phyloP scores from a whole-genome alignment of 2,888 invertebrate species.

The Anoplius nigerrimus region DNA sequence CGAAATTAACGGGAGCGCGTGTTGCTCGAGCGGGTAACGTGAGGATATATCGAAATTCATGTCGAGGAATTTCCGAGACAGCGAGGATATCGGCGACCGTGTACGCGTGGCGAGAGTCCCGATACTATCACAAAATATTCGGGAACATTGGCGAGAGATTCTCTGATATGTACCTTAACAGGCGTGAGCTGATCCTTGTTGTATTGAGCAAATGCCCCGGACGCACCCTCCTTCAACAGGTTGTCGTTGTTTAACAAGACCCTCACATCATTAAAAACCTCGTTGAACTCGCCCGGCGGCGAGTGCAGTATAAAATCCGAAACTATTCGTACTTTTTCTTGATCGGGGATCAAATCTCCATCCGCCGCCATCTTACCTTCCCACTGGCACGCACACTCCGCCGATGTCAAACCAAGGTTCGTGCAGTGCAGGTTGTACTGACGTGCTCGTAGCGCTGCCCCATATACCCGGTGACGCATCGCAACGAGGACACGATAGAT shows the following conservation, averaged over 20 bases:
- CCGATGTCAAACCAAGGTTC: conserved; percentile 70
- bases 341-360: conserved; percentile 90
- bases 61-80: conserved; percentile 12
- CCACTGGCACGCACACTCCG: conserved; percentile 67
- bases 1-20: conserved; percentile 19
- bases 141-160: conserved; percentile 44
- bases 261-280: conserved; percentile 98
- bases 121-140: conserved; percentile 13
- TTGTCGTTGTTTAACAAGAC: conserved; percentile 96
- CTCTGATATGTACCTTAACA: conserved; percentile 78
- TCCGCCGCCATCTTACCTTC: conserved; percentile 88
- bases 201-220: conserved; percentile 97
- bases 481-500: conserved; percentile 31
- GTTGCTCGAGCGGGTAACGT: conserved; percentile 16
- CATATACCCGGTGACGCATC: conserved; percentile 56
- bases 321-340: conserved; percentile 96
- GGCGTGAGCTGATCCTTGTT: conserved; percentile 99
- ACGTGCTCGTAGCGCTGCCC: conserved; percentile 49
- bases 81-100: conserved; percentile 14
- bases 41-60: conserved; percentile 34
- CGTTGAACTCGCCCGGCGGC: conserved; percentile 99
- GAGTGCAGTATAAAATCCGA: conserved; percentile 99
- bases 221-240: conserved; percentile 95
- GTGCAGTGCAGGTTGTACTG: conserved; percentile 57
- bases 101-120: conserved; percentile 18